Evolutionary conservation across 2,888 invertebrate genomes (phyloP), one percentile per base, ranked within the genome.

Genomic region (Polyommatus icarus): DNA sequence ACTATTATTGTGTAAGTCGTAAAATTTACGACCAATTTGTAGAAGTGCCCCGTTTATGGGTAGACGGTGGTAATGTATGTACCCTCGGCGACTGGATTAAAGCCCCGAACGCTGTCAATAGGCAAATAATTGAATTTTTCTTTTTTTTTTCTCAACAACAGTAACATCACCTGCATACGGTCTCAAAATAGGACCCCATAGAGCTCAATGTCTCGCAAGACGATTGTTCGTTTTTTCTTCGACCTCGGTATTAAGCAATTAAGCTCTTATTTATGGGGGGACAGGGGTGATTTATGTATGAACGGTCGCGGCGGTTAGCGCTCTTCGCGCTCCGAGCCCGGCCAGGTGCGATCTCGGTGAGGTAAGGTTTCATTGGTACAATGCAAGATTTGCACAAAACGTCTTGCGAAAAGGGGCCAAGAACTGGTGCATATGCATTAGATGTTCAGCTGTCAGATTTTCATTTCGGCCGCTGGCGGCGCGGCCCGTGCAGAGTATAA

Each of bases 341-440:
- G 90, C 93, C 93, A 93, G 93, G 93, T 93, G 93, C 87, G 85
- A 85, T 86, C 87, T 87, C 90, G 88, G 89, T 89, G 80, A 81
- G 85, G 84, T 84, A 85, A 88, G 88, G 87, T 89, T 90, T 89
- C 89, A 86, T 89, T 88, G 88, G 88, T 84, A 92, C 92, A 93
- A 92, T 91, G 89, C 89, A 89, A 92, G 92, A 91, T 92, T 92
- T 90, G 91, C 92, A 91, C 91, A 93, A 93, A 93, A 92, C 90
- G 84, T 87, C 86, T 86, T 84, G 85, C 87, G 87, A 88, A 88
- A 88, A 87, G 85, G 86, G 89, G 87, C 59, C 88, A 89, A 89
- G 84, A 85, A 88, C 83, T 87, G 86, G 85, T 87, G 89, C 88
- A 88, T 82, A 83, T 81, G 83, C 83, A 81, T 67, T 67, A 67